Evolutionary conservation across 2,797 vertebrate species (phyloP), one percentile per base, ranked within the genome.

Genomic region (Schizopygopsis pylzovi): DNA sequence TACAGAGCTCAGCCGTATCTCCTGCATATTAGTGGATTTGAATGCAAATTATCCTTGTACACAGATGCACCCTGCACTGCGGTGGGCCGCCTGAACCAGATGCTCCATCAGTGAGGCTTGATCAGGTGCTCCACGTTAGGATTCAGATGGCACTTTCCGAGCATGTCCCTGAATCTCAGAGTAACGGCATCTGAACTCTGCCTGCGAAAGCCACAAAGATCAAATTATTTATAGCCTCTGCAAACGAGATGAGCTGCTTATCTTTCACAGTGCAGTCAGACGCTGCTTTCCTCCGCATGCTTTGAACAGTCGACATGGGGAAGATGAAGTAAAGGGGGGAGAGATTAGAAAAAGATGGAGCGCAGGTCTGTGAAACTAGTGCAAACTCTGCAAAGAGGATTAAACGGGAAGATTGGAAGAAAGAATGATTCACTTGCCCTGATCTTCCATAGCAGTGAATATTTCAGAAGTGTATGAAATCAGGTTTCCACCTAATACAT

Each of bases 151-250:
- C 41, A 61, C 67, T 73, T 41, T 41, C 59, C 6, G 28, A 37
- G 7, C 73, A 71, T 41, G 18, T 63, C 75, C 28, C 81, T 20
- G 28, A 78, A 71, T 77, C 59, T 56, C 25, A 25, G 81, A 86
- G 73, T 70, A 85, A 75, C 65, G 41, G 20, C 37, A 70, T 85
- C 49, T 85, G 86, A 89, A 85, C 79, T 86, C 83, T 84, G 52
- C 84, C 79, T 73, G 90, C 82, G 68, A 86, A 92, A 92, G 88
- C 91, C 90, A 91, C 94, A 94, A 94, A 92, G 91, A 93, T 88
- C 88, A 90, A 90, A 93, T 95, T 94, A 94, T 94, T 95, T 95
- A 93, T 93, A 91, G 92, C 91, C 82, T 15, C 63, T 81, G 79
- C 90, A 92, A 92, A 93, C 87, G 85, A 90, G 91, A 85, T 71